Conservation (phyloP, 2,797 vertebrate species). For the Myiotriccus ornatus region DNA sequence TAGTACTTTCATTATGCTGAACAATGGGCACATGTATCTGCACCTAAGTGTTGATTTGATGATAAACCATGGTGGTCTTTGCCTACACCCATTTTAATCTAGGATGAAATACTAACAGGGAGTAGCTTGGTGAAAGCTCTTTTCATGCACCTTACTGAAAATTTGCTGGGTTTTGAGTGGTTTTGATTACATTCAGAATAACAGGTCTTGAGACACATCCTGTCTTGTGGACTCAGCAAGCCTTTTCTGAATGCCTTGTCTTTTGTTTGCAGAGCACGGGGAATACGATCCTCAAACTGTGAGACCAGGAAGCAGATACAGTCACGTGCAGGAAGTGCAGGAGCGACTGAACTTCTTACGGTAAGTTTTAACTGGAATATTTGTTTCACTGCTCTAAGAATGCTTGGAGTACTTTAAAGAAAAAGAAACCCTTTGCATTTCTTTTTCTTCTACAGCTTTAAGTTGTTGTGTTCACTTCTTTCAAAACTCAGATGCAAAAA, state of each 20-base stretch:
- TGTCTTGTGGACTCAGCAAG: not conserved
- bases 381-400: not conserved
- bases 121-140: not conserved
- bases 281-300: constrained; percentile 99
- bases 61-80: not conserved
- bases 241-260: not conserved
- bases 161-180: not conserved
- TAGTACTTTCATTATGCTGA: not conserved
- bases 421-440: not conserved
- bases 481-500: not conserved
- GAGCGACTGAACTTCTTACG: constrained; percentile 97
- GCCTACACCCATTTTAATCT: not conserved
- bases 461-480: not conserved
- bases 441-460: not conserved
- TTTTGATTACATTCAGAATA: not conserved
- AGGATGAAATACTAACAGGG: not conserved
- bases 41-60: not conserved
- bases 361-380: constrained; percentile 70
- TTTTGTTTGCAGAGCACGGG: constrained; percentile 84
- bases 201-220: not conserved
- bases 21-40: not conserved
- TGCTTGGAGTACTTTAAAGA: not conserved
- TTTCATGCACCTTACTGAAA: not conserved
- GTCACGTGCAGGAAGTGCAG: constrained; percentile 98
- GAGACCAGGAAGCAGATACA: constrained; percentile 95